phyloP scores from a whole-genome alignment of 2,888 invertebrate genomes.

The Apeira syringaria region DNA sequence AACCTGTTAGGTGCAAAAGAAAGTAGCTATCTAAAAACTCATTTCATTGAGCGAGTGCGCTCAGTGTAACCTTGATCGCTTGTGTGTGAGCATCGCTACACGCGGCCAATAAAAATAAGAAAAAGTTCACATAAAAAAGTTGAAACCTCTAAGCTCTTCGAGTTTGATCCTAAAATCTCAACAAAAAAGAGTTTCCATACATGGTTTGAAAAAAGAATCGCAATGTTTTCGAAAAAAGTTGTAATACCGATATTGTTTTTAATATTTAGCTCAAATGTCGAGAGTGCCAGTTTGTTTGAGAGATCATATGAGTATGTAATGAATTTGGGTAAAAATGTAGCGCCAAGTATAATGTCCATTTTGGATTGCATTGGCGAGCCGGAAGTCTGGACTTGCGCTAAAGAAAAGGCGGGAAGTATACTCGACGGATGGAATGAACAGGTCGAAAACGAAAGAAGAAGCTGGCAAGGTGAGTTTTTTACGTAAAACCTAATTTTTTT shows the following conservation, averaged over 20 bases:
- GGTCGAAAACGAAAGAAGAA: constrained; percentile 58
- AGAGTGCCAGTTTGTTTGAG: constrained; percentile 64
- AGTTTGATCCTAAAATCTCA: too few species aligned
- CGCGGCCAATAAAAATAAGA: constrained; percentile 24
- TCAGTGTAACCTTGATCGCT: constrained; percentile 59
- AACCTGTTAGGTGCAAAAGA: constrained; percentile 51
- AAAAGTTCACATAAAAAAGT: constrained; percentile 23
- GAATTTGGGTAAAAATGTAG: constrained; percentile 65
- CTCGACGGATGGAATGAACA: constrained; percentile 68
- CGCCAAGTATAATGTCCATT: constrained; percentile 79
- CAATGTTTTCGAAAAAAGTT: constrained; percentile 52
- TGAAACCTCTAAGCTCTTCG: constrained; percentile 29
- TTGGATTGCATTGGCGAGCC: constrained; percentile 77
- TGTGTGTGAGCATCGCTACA: constrained; percentile 14
- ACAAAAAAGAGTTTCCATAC: constrained; percentile 26
- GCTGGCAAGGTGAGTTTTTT: constrained; percentile 64
- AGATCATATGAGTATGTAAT: constrained; percentile 68
- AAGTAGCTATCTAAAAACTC: constrained; percentile 50
- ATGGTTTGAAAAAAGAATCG: constrained; percentile 1
- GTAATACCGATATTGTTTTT: constrained; percentile 41
- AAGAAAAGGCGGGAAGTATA: constrained; percentile 78
- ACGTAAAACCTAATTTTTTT: too few species aligned
- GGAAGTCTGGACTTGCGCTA: constrained; percentile 81
- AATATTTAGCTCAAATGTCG: constrained; percentile 47
- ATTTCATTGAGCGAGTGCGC: constrained; percentile 36